Base-by-base conservation (phyloP, 2,888 invertebrate genomes). In the Cyclophora punctaria region DNA sequence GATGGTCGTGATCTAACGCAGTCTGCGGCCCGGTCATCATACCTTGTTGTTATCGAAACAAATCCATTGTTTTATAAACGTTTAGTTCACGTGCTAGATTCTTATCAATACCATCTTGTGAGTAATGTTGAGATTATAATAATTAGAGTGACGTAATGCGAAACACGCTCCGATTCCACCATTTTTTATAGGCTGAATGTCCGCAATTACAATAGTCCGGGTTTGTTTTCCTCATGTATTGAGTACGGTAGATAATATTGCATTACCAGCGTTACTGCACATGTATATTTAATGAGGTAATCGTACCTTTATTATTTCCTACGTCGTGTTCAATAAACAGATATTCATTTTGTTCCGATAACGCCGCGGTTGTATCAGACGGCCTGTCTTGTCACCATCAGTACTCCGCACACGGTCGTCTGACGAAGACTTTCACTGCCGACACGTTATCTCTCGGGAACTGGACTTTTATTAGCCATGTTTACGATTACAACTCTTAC, bases 1-100 rank as follows among this genome's bases (percentile, higher is more conserved):
- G 57, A 60, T 20, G 20, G 20, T 20, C 20, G 20, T 20, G 20
- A 20, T 20, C 20, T 20, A 20, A 20, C 53, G 55, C 57, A 56
- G 59, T 52, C 59, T 56, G 61, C 20, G 20, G 20, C 63, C 58
- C 63, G 74, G 71, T 77, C 75, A 63, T 68, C 73, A 67, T 74
- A 77, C 75, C 67, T 57, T 54, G 59, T 57, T 61, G 58, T 63
- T 63, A 57, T 60, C 59, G 53, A 57, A 59, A 61, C 50, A 44
- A 47, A 44, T 45, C 50, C 51, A 50, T 53, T 59, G 53, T 59
- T 55, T 50, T 49, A 46, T 50, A 48, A 49, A 46, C 48, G 50
- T 50, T 65, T 57, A 66, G 50, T 50, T 65, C 57, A 66, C 64
- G 58, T 63, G 57, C 53, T 59, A 45, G 55, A 53, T 63, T 48